These are phyloP conservation scores for Falco novaeseelandiae DNA, from an alignment of 2,797 vertebrate genomes.

Conservation along the genomic window DNA sequence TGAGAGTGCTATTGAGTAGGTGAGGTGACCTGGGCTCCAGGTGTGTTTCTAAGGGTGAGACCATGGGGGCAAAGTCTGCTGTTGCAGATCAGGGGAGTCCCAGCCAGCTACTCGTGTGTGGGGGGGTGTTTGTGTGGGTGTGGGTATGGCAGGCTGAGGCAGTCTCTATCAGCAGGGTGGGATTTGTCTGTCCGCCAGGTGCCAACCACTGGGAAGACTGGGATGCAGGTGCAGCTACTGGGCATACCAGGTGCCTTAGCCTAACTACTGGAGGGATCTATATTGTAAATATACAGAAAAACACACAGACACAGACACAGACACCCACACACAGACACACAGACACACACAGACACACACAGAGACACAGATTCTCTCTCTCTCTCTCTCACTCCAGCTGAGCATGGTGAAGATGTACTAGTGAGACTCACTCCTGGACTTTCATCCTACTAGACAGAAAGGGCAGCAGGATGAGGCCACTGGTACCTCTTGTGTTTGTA, in stretches of 20 bases:
- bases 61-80: rapidly evolving
- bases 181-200: background rate
- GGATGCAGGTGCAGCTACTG: background rate
- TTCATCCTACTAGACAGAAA: background rate
- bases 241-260: background rate
- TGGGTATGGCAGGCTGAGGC: background rate
- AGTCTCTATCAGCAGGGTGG: background rate
- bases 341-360: too few relatives aligned
- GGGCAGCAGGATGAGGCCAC: background rate
- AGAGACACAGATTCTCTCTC: too few relatives aligned
- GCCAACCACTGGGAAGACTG: background rate
- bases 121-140: rapidly evolving
- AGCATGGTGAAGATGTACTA: background rate
- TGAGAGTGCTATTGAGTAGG: background rate
- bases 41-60: background rate
- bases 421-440: background rate
- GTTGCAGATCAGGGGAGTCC: background rate
- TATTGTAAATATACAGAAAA: background rate
- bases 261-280: background rate
- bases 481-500: background rate
- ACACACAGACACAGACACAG: background rate
- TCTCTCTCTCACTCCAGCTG: too few relatives aligned
- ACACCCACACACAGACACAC: too few relatives aligned
- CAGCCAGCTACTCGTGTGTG: rapidly evolving
- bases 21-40: background rate